Percentiles rank a stretch among this genome's conserved stretches.
phyloP scores from a whole-genome alignment of 2,888 invertebrate species.

The Drosophila kanekoi region DNA sequence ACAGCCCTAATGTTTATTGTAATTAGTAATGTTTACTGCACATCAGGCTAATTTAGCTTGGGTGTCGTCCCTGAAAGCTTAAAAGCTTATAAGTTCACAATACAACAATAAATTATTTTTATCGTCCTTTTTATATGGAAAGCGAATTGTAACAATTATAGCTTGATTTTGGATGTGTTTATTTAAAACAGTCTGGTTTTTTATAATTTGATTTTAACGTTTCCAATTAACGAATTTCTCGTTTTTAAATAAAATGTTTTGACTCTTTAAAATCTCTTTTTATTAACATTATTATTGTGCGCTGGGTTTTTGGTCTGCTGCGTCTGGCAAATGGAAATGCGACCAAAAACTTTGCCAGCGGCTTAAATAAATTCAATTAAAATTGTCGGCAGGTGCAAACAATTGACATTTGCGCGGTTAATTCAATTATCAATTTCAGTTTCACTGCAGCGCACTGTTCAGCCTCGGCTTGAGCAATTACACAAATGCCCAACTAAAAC shows the following conservation, averaged over 20 bases:
- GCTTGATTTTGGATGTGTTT: no score
- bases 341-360: constrained; percentile 32
- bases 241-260: neutral
- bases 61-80: no score
- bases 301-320: constrained; percentile 1
- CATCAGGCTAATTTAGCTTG: no score
- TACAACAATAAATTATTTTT: no score
- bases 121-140: no score
- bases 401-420: constrained; percentile 55
- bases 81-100: no score
- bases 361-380: constrained; percentile 77
- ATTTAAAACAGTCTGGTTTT: neutral
- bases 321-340: constrained; percentile 14
- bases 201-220: neutral
- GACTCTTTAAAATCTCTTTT: neutral
- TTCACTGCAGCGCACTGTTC: constrained; percentile 21
- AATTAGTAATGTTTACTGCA: no score
- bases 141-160: no score
- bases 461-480: constrained; percentile 47
- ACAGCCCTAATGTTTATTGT: no score
- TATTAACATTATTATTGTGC: neutral
- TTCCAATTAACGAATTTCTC: constrained; percentile 4
- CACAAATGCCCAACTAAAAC: constrained; percentile 26
- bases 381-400: constrained; percentile 60
- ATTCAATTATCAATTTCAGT: constrained; percentile 69